Evolutionary conservation across 2,888 invertebrate species (phyloP), one percentile per base, ranked within the genome.

Genomic region (Oconnorella tubifera): DNA sequence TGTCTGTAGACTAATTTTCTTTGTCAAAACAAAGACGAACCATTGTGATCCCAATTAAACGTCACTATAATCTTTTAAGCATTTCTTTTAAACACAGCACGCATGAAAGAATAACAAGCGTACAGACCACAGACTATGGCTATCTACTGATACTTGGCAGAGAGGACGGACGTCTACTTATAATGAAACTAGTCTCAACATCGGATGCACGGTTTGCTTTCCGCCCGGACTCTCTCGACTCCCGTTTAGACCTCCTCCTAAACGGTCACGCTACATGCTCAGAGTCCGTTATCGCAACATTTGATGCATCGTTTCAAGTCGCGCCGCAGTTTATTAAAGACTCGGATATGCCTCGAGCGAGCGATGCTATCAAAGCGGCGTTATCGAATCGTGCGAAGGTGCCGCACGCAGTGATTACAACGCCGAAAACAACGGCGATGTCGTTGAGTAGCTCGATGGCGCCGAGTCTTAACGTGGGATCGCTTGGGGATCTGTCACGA

Each of bases 141-240:
- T 71, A 72, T 62, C 56, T 67, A 14, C 10, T 67, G 25, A 56
- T 71, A 23, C 53, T 71, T 33, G 72, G 72, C n/a, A 60, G 71
- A 10, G 70, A 70, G 59, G 72, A 72, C 49, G 72, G 72, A 10
- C 70, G 69, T 25, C 48, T 72, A 62, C 63, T 72, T 19, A 66
- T 65, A 29, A 65, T 68, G 67, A 71, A 69, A 57, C 61, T 72
- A 32, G 32, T 69, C 10, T 25, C 28, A 32, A 28, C 14, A 27
- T 51, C 53, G 25, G 14, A 4, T 6, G 25, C 14, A 27, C 14
- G 53, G 14, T 19, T 25, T 40, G 33, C 23, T 6, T 23, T 19
- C 25, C 53, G 53, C 14, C 69, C 67, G 14, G 28, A 58, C 19
- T 33, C 62, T 1, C 28, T 40, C 2, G 33, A 63, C 10, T 63